Base-by-base conservation (phyloP, 2,888 invertebrate species). In the Drosophila rellima region DNA sequence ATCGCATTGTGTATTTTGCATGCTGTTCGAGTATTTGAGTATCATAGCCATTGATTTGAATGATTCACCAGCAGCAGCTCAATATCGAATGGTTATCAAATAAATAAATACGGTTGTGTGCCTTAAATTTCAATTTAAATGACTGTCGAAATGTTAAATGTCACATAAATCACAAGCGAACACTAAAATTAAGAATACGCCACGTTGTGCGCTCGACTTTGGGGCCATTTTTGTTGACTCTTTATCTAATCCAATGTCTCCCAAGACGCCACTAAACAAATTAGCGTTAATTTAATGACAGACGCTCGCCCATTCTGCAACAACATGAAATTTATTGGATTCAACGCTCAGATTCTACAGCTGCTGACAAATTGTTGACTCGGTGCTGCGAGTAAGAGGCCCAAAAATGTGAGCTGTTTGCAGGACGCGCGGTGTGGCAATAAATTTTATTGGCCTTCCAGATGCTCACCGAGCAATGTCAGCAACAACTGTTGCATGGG, bases 251-350 rank as follows among this genome's bases (percentile, higher is more conserved):
- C 70, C 47, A 81, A 83, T 83, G 87, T 79, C 87, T 87, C 85
- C 85, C 85, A 73, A 84, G 85, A 79, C 76, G 67, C 82, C 82
- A 85, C 85, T 85, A 85, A 87, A 85, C 87, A 85, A 85, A 85
- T 85, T 85, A 85, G 85, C 87, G 85, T 80, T 87, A 87, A 85
- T 85, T 85, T 85, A 85, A 85, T 85, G 85, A 87, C 85, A 67
- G 59, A 59, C 76, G 20, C 63, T 73, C 65, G 67, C 80, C 80
- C 79, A 74, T 70, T 64, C 67, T 70, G 45, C 65, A 56, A 48
- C 63, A 78, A 67, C 67, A 39, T 59, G 39, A 55, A 71, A 80
- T 83, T 83, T 83, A 85, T 83, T 71, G 82, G 74, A 44, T 67
- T 39, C 45, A 51, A 74, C 59, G 42, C 61, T 29, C 47, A 56